Base-by-base conservation (phyloP, 1,140 invertebrate genomes). In the Brachystomella parvula region DNA sequence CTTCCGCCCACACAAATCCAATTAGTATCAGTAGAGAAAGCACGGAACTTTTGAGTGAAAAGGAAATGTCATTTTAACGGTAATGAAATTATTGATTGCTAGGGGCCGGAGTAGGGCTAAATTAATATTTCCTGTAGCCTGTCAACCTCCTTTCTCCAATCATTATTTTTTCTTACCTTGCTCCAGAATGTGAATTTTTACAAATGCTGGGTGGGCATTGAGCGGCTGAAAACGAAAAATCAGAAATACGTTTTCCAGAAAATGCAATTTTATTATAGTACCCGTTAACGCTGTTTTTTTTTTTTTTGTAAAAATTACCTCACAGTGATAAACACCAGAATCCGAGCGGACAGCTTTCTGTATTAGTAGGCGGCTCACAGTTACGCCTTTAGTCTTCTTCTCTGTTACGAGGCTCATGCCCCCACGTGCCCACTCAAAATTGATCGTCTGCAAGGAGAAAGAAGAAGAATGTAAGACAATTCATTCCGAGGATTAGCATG, bases 281-380 rank as follows among this genome's bases (percentile, higher is more conserved):
- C 29, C 12, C 6, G 15, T 3, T 29, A 59, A 12, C 24, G 9
- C n/a, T n/a, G 9, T 44, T 44, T n/a, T n/a, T 59, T 59, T 59
- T 32, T 56, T 56, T 56, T 6, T 9, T 17, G 9, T 56, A 17
- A 56, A 56, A 56, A 12, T 56, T 59, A 59, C 57, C 57, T 63
- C 68, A 44, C 77, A 81, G 32, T 78, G 80, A 75, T 79, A 78
- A 2, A 74, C 78, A 1, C 74, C 78, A 0, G 77, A 77, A 64
- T 79, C 77, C 24, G 63, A 56, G 33, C 39, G 70, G 62, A 58
- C 71, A 64, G 60, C 76, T 75, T 61, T 86, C 75, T 89, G 87
- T 63, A 91, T 88, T 47, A 90, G 80, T 21, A 91, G 81, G 47
- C 87, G 83, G 75, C 88, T 90, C 30, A 86, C 88, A 68, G 89